phyloP scores from a whole-genome alignment of 2,797 vertebrate species.

The Myotis planiceps region DNA sequence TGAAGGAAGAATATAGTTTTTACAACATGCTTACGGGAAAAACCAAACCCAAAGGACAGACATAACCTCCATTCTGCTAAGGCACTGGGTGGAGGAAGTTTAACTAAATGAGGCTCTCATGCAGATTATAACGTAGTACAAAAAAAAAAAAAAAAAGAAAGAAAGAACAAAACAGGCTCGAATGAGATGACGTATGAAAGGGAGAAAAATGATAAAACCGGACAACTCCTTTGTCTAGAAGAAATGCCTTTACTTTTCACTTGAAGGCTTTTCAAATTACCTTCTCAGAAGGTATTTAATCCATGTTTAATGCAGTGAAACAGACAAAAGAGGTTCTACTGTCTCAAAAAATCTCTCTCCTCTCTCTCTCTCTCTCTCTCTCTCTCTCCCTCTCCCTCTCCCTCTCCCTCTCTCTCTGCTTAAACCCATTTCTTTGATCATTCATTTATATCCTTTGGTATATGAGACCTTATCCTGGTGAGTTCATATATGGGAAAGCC shows the following conservation, averaged over 20 bases:
- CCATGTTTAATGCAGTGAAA: not conserved
- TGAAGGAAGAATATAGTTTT: conserved; percentile 79
- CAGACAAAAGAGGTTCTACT: not conserved
- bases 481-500: not conserved
- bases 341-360: not conserved
- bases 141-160: not conserved
- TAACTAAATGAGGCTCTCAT: conserved; percentile 68
- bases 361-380: not conserved
- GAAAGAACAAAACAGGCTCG: not conserved
- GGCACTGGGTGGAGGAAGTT: conserved; percentile 77
- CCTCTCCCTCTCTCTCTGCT: not conserved
- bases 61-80: conserved; percentile 73
- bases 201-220: conserved; percentile 27
- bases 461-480: not conserved
- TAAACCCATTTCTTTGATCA: not conserved
- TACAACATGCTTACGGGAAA: conserved; percentile 85
- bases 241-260: not conserved
- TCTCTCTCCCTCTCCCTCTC: not conserved
- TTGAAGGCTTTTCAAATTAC: not conserved
- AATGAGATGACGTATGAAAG: not conserved
- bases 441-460: not conserved
- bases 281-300: not conserved
- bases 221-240: conserved; percentile 15
- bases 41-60: conserved; percentile 83
- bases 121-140: conserved; percentile 34